Evolutionary conservation across 2,113 vertebrate genomes (phyloP).

Genomic region (Callopanchax toddi): DNA sequence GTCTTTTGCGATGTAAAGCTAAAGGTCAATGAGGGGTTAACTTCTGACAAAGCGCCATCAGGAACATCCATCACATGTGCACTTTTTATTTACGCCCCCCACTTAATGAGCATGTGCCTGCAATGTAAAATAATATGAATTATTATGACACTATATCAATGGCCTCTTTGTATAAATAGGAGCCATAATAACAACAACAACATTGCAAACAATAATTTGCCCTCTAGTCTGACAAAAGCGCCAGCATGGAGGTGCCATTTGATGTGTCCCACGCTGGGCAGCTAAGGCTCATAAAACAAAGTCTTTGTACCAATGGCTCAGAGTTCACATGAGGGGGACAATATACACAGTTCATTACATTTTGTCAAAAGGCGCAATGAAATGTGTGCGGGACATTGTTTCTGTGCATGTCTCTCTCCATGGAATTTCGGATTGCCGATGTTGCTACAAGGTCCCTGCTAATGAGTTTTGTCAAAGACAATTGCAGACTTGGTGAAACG

Average conservation of each 20-base stretch:
- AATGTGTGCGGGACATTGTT: conserved; percentile 83
- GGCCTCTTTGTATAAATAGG: conserved; percentile 68
- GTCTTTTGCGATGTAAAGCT: conserved; percentile 25
- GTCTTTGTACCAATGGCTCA: conserved; percentile 78
- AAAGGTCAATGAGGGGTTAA: conserved; percentile 67
- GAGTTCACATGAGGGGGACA: conserved; percentile 82
- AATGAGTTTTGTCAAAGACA: conserved; percentile 92
- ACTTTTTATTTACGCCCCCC: conserved; percentile 33
- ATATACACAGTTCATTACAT: conserved; percentile 88
- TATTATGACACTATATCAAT: conserved; percentile 70
- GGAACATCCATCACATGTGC: conserved; percentile 53
- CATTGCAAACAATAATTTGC: conserved; percentile 73
- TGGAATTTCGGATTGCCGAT: conserved; percentile 83
- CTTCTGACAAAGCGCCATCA: conserved; percentile 58
- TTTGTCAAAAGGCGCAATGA: conserved; percentile 85
- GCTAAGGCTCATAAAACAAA: conserved; percentile 79
- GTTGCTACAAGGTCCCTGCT: conserved; percentile 83
- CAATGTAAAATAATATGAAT: conserved; percentile 58
- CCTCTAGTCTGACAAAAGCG: conserved; percentile 72
- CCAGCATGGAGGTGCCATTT: conserved; percentile 75
- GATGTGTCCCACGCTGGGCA: conserved; percentile 83
- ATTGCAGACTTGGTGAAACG: conserved; percentile 81
- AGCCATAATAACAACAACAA: conserved; percentile 72
- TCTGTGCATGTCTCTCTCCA: conserved; percentile 80
- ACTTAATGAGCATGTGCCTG: conserved; percentile 66